A percentile compares a stretch with the other conserved stretches of the same genome.
Evolutionary conservation across 2,113 vertebrate genomes (phyloP).

Genomic region (Strigops habroptila): DNA sequence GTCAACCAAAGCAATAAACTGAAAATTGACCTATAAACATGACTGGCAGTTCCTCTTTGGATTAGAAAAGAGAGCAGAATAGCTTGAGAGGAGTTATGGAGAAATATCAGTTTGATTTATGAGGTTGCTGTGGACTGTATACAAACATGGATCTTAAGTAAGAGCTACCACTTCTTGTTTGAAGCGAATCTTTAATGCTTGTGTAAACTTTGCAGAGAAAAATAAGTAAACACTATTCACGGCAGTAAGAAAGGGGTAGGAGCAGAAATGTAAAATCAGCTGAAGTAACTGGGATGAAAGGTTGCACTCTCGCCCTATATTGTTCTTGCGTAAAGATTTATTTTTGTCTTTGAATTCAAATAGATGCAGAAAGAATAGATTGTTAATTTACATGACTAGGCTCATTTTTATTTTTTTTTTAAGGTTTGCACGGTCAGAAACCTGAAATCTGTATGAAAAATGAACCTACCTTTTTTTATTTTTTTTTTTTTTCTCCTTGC

Average conservation of each 20-base stretch:
- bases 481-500: too few relatives aligned
- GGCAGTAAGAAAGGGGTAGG: not conserved
- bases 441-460: not conserved
- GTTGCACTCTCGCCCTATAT: not conserved
- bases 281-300: not conserved
- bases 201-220: not conserved
- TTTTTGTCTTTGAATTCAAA: not conserved
- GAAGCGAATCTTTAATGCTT: not conserved
- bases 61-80: not conserved
- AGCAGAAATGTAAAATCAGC: not conserved
- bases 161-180: not conserved
- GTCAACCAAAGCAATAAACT: not conserved
- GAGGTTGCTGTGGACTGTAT: not conserved
- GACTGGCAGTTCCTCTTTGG: not conserved
- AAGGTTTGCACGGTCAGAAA: not conserved
- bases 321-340: not conserved
- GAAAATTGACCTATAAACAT: conserved; percentile 29
- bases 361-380: not conserved
- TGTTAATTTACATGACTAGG: not conserved
- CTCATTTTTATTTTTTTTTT: not conserved
- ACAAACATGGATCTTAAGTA: not conserved
- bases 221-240: not conserved
- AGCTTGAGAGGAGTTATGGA: not conserved
- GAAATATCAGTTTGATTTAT: conserved; percentile 3
- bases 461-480: not conserved